Evolutionary conservation across 1,140 invertebrate species (phyloP), one percentile per base, ranked within the genome.

Genomic region (Aphelinus certus): DNA sequence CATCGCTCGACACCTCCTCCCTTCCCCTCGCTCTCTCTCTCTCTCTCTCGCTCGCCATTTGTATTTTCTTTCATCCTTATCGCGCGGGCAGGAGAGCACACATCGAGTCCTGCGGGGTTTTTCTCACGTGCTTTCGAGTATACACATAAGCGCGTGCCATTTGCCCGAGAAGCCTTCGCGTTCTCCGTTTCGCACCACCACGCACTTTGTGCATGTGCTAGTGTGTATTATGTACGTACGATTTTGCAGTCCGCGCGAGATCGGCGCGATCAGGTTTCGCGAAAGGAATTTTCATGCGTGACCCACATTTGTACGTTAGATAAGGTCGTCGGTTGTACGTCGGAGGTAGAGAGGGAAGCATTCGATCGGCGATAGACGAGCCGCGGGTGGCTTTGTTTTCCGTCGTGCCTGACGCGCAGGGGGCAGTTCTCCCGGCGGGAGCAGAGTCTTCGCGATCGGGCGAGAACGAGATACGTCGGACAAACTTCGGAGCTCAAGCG

Each of bases 1-100:
- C 69, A 5, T 64, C 46, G 9, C 53, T 3, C 5, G 46, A 63
- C 62, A 48, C 66, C 71, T 70, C 43, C 51, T 68, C 77, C 26
- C 26, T 26, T 26, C 26, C 76, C 43, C 73, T 78, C 79, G 75
- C 81, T 85, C 86, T 82, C 83, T 83, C 89, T 42, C 89, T 42
- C 57, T 43, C 56, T 53, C 55, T 65, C 56, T 60, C 57, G 72
- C 47, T 47, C 65, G 26, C 26, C 26, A 0, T 26, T 26, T 26
- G 26, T 26, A 26, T 26, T 26, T 26, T 26, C 26, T 26, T 26
- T 26, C 62, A 57, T 71, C 62, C 62, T 72, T 67, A 42, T 60
- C 45, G 58, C 58, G 58, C 26, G 26, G 26, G 26, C 26, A 26
- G 26, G n/a, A 3, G 42, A 61, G 10, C 58, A 43, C 10, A 61